Percentiles rank a stretch among this genome's conserved stretches.
These are phyloP conservation scores for Hipposideros larvatus DNA, from an alignment of 2,797 vertebrate species.

Conservation along the genomic window DNA sequence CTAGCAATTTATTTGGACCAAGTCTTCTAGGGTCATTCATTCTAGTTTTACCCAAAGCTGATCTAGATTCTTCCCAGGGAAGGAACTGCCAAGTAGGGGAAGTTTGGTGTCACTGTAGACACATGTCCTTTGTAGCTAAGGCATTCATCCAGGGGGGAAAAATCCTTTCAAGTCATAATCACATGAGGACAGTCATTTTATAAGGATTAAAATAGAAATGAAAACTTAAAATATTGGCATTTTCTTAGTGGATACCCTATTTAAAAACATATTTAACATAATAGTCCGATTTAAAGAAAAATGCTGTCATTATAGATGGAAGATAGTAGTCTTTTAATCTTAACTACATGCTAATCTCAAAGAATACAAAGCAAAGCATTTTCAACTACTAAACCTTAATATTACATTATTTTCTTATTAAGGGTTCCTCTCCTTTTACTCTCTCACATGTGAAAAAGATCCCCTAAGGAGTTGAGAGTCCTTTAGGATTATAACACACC, in stretches of 20 bases:
- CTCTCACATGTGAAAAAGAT: slow-evolving; percentile 2
- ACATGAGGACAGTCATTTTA: slow-evolving; percentile 36
- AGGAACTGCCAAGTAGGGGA: not conserved
- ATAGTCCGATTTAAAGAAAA: slow-evolving; percentile 77
- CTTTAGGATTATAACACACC: slow-evolving; percentile 22
- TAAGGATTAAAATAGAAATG: slow-evolving; percentile 73
- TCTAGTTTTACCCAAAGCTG: not conserved
- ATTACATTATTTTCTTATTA: slow-evolving; percentile 59
- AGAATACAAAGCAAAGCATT: slow-evolving; percentile 63
- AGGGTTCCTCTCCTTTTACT: slow-evolving; percentile 21
- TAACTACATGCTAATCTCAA: slow-evolving; percentile 71
- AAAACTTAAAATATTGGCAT: slow-evolving; percentile 61
- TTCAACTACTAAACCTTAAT: slow-evolving; percentile 48
- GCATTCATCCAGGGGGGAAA: not conserved
- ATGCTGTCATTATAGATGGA: slow-evolving; percentile 66
- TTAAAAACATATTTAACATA: slow-evolving; percentile 75
- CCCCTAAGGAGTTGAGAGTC: slow-evolving; percentile 38
- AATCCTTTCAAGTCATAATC: slow-evolving; percentile 31
- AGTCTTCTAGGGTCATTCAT: not conserved
- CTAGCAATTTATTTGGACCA: not conserved
- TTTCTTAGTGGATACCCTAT: slow-evolving; percentile 73
- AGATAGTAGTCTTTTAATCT: slow-evolving; percentile 69
- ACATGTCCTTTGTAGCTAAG: not conserved
- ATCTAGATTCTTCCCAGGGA: not conserved
- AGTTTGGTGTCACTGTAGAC: not conserved